Base-by-base conservation (phyloP, 1,140 invertebrate genomes). In the Nasonia giraulti region DNA sequence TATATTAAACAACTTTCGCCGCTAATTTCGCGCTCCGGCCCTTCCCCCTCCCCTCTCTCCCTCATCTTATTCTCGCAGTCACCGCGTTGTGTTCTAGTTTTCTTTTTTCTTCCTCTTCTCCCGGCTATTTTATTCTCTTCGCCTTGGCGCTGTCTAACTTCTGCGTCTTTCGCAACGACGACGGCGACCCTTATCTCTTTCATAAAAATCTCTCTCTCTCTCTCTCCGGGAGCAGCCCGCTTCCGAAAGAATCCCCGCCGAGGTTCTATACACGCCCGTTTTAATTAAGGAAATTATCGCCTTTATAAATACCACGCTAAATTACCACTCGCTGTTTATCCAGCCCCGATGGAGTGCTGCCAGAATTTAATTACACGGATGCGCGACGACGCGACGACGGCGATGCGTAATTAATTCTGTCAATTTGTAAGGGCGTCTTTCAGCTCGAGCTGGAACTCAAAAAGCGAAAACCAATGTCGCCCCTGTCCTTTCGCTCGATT, bases 1-100 rank as follows among this genome's bases (percentile, higher is more conserved):
- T 87, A 87, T 89, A 90, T 90, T 89, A 89, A 90, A 89, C 89
- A 90, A 90, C 87, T 89, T 90, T 89, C n/a, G 40, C 68, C 82
- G 87, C 87, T 89, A 90, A 89, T 90, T 90, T 89, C 80, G n/a
- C 74, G 73, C 69, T 79, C 82, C 84, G 74, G 55, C 78, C 47
- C 66, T 85, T 55, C 50, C 71, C 33, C 77, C 71, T 37, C 31
- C 85, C 80, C 37, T 50, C 23, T 23, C 40, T 74, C 75, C 23
- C 47, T 68, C 62, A n/a, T 83, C 82, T 69, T 27, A 27, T 83
- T 77, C 66, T 73, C 69, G 17, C n/a, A 6, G 17, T 37, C 71
- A 50, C 17, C 2, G 33, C 37, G 20, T 23, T 68, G 14, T 68
- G 47, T 80, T 83, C 44, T 31, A 68, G 27, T 50, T 73, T 71